These are phyloP conservation scores for Temnothorax unifasciatus DNA, from an alignment of 2,888 invertebrate species.

Conservation along the genomic window DNA sequence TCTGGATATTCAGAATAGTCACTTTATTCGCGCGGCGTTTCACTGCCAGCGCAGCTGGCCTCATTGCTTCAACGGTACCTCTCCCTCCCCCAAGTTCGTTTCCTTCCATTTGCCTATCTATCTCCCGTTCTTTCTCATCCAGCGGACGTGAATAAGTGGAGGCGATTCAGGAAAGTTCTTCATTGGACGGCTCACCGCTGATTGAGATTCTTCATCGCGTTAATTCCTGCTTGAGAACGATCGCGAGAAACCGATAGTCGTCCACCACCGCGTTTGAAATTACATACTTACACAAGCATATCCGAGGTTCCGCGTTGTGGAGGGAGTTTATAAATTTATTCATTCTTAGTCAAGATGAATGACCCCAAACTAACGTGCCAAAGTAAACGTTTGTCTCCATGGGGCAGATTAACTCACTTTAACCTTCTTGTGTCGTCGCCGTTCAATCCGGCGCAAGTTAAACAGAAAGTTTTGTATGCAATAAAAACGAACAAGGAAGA, in stretches of 20 bases:
- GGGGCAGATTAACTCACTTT: slow-evolving; percentile 40
- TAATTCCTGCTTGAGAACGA: slow-evolving; percentile 54
- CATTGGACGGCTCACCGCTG: slow-evolving; percentile 48
- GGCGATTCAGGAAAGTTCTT: slow-evolving; percentile 59
- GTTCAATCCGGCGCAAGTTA: slow-evolving; percentile 44
- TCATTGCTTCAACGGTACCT: slow-evolving; percentile 52
- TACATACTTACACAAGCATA: slow-evolving; percentile 5
- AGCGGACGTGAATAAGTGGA: slow-evolving; percentile 54
- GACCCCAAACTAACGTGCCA: slow-evolving; percentile 35
- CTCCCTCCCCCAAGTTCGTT: slow-evolving; percentile 64
- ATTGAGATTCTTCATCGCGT: slow-evolving; percentile 60
- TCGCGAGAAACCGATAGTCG: slow-evolving; percentile 51
- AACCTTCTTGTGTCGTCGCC: slow-evolving; percentile 46
- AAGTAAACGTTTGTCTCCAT: slow-evolving; percentile 44
- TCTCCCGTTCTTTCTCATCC: slow-evolving; percentile 54
- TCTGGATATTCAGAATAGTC: slow-evolving; percentile 21
- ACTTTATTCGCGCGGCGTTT: slow-evolving; percentile 36
- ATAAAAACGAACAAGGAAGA: slow-evolving; percentile 34
- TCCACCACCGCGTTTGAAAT: slow-evolving; percentile 24
- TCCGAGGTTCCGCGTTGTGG: neutral
- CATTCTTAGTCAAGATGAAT: slow-evolving; percentile 40
- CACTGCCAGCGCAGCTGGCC: slow-evolving; percentile 38
- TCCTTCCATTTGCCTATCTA: slow-evolving; percentile 52
- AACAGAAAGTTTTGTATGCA: slow-evolving; percentile 53
- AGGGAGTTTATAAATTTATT: slow-evolving; percentile 49